Conservation (phyloP, 1,140 invertebrate genomes). For the Saccostrea echinata region DNA sequence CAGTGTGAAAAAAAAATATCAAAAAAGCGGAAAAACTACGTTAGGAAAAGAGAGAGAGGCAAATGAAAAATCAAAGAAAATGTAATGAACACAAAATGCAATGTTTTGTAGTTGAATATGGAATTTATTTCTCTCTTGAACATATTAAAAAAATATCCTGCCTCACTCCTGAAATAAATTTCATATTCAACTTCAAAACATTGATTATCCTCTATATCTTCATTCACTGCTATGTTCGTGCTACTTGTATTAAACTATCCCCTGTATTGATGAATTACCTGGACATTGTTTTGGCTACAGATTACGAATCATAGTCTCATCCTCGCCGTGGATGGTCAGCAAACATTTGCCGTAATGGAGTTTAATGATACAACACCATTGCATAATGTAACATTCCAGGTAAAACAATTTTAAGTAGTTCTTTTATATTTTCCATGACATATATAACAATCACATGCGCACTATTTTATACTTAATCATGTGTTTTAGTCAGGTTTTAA, state of each 20-base stretch:
- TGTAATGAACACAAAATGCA: too few species aligned
- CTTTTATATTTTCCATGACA: not conserved
- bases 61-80: too few species aligned
- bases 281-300: not conserved
- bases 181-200: too few species aligned
- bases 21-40: too few species aligned
- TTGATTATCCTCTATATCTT: too few species aligned
- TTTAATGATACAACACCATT: not conserved
- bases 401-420: not conserved
- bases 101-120: too few species aligned
- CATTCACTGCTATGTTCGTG: not conserved
- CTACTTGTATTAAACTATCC: not conserved
- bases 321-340: not conserved
- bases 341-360: not conserved
- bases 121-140: too few species aligned
- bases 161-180: too few species aligned
- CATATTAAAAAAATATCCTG: too few species aligned
- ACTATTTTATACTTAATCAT: not conserved
- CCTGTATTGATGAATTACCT: not conserved
- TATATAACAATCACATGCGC: not conserved
- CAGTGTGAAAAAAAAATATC: too few species aligned
- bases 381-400: not conserved
- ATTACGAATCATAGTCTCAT: not conserved
- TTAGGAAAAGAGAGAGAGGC: too few species aligned
- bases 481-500: slow-evolving; percentile 14